Base-by-base conservation (phyloP, 1,140 invertebrate species). In the Epicauta chinensis region DNA sequence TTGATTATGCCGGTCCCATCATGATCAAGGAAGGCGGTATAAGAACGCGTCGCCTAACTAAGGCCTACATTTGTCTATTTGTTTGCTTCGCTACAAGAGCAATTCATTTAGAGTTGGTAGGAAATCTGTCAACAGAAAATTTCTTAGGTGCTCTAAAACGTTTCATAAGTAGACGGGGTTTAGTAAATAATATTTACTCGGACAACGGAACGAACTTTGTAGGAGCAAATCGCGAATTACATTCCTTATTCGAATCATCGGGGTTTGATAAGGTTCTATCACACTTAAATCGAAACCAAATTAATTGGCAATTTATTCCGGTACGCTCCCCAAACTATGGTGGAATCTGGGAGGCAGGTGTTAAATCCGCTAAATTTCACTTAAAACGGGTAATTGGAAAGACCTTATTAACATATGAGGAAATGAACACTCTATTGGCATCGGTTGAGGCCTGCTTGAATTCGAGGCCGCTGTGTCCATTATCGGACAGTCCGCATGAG, bases 321-420 rank as follows among this genome's bases (percentile, higher is more conserved):
- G 64, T 72, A 17, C 11, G 40, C 4, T 62, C 69, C 6, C 67
- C 69, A 3, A 65, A 74, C 60, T 69, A 74, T 41, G 72, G 72
- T 15, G 73, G 73, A 3, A 2, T 55, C 31, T 72, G 68, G 62
- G 74, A 76, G 55, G 53, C 64, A 2, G 65, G 57, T 2, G 63
- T 76, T 0, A 71, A 71, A 58, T 56, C 51, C 16, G 55, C 66
- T 2, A 75, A 75, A 53, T 49, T 53, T 32, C 70, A 71, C 53
- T 49, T 72, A 4, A 42, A 60, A 29, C 53, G 47, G 11, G 41
- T 55, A 5, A 30, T 30, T 4, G 29, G 29, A 5, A 30, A 4
- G 4, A 10, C 29, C 10, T 4, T 30, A 5, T 17, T 41, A 12
- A 45, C 49, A 3, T 56, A 29, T 35, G 54, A 56, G 14, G 54